These are phyloP conservation scores for Tromatobia lineatoria DNA, from an alignment of 2,888 invertebrate species.

Conservation along the genomic window DNA sequence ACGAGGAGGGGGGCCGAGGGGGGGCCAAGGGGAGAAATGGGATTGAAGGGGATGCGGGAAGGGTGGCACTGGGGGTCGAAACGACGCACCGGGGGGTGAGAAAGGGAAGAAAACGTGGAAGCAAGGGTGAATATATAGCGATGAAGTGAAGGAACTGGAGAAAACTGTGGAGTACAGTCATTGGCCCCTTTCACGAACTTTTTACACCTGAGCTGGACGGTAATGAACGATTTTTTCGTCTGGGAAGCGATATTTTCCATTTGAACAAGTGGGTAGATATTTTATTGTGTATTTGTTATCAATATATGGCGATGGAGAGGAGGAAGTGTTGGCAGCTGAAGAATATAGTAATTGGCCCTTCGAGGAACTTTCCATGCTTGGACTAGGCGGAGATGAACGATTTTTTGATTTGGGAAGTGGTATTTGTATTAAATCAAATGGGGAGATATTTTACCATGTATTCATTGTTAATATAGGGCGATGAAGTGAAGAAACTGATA, in stretches of 20 bases:
- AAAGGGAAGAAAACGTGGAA: slow-evolving; percentile 43
- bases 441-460: too few relatives aligned
- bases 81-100: slow-evolving; percentile 28
- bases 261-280: too few relatives aligned
- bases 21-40: slow-evolving; percentile 38
- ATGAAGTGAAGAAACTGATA: too few relatives aligned
- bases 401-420: background rate
- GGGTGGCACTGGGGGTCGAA: slow-evolving; percentile 43
- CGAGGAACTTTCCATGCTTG: background rate
- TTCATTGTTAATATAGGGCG: too few relatives aligned
- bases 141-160: slow-evolving; percentile 33
- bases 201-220: background rate
- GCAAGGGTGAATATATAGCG: slow-evolving; percentile 51
- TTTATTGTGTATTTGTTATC: too few relatives aligned
- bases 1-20: slow-evolving; percentile 24
- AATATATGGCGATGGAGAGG: slow-evolving; percentile 23
- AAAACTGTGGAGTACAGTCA: background rate
- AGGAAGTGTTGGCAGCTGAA: slow-evolving; percentile 21
- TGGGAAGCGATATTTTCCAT: too few relatives aligned
- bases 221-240: background rate
- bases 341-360: slow-evolving; percentile 22
- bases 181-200: slow-evolving; percentile 13
- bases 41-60: slow-evolving; percentile 48
- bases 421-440: background rate
- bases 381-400: background rate